Conservation (phyloP, 1,140 invertebrate genomes). For the Eumeta japonica region DNA sequence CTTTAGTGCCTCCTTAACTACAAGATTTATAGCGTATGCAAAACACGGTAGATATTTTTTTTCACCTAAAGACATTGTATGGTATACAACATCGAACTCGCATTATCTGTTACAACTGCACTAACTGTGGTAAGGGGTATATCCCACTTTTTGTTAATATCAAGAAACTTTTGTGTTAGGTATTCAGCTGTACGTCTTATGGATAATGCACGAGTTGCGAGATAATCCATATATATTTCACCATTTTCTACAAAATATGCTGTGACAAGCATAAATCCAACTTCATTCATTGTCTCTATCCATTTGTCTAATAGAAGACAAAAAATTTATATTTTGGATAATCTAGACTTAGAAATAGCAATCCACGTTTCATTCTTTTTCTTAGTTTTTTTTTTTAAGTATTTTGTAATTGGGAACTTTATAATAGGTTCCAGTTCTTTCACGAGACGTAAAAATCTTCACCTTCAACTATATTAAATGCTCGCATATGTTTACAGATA, state of each 20-base stretch:
- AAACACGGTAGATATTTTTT: slow-evolving; percentile 15
- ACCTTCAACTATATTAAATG: no score
- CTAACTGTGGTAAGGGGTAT: no score
- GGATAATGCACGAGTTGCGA: slow-evolving; percentile 15
- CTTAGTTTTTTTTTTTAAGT: slow-evolving; percentile 12
- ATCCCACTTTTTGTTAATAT: no score
- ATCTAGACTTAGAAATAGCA: slow-evolving; percentile 11
- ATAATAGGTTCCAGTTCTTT: slow-evolving; percentile 11
- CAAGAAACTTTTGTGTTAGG: no score
- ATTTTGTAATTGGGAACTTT: slow-evolving; percentile 10
- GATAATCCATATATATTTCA: slow-evolving; percentile 14
- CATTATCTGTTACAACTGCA: no score
- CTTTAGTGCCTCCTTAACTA: slow-evolving; percentile 8
- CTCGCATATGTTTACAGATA: no score
- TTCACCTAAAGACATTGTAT: slow-evolving; percentile 14
- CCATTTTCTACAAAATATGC: slow-evolving; percentile 14
- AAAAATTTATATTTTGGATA: slow-evolving; percentile 14
- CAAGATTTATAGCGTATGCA: slow-evolving; percentile 13
- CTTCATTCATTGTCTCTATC: no score
- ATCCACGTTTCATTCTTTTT: slow-evolving; percentile 9
- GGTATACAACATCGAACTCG: no score
- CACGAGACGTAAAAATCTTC: slow-evolving; percentile 5
- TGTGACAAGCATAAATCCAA: slow-evolving; percentile 13
- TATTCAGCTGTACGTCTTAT: no score
- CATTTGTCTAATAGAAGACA: slow-evolving; percentile 15